phyloP scores from a whole-genome alignment of 2,113 vertebrate species.

The Pteruthius melanotis region DNA sequence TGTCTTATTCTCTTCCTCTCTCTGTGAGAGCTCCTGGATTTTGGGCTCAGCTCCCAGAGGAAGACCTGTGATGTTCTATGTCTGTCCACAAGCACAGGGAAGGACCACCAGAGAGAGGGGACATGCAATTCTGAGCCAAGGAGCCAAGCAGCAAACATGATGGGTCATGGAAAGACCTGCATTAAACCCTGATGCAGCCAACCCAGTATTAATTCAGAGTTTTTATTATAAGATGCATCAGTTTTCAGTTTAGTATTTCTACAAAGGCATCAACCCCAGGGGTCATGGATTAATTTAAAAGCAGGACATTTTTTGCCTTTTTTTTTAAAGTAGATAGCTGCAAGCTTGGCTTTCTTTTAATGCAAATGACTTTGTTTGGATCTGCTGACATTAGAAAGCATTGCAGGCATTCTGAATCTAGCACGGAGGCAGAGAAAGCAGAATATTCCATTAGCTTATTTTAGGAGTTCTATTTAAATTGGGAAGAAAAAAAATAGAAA shows the following conservation, averaged over 20 bases:
- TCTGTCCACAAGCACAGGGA: background rate
- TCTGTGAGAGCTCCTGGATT: background rate
- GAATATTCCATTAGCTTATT: background rate
- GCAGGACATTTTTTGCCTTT: background rate
- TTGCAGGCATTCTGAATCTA: background rate
- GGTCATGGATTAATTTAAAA: slow-evolving; percentile 14
- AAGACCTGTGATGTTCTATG: background rate
- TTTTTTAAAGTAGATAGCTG: background rate
- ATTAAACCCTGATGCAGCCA: background rate
- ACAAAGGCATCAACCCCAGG: background rate
- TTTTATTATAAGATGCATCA: background rate
- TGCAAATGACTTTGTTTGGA: slow-evolving; percentile 41
- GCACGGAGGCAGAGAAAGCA: background rate
- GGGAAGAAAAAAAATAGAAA: background rate
- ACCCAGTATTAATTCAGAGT: background rate
- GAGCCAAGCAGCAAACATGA: background rate
- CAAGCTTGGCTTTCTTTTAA: slow-evolving; percentile 24
- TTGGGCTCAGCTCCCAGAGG: background rate
- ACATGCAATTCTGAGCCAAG: background rate
- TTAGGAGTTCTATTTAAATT: slow-evolving; percentile 4
- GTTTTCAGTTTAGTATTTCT: background rate
- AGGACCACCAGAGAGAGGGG: background rate
- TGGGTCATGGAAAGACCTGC: background rate
- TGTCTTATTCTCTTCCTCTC: background rate
- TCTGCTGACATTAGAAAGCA: slow-evolving; percentile 30